These are phyloP conservation scores for Ecliptopera silaceata DNA, from an alignment of 2,888 invertebrate genomes.

Conservation along the genomic window DNA sequence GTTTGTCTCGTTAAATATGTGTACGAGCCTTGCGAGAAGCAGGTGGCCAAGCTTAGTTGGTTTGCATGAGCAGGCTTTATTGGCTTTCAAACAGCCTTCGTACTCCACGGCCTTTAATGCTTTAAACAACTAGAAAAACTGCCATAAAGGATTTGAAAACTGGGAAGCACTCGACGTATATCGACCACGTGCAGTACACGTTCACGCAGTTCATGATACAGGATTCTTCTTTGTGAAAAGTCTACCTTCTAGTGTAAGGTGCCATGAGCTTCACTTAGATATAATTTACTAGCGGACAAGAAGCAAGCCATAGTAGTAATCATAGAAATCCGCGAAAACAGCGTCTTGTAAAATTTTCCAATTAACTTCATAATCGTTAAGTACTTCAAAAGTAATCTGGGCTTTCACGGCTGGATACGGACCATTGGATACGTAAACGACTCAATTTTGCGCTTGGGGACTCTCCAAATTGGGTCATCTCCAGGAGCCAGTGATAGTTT, in stretches of 20 bases:
- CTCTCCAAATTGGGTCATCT: slow-evolving; percentile 54
- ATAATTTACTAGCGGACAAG: too few species aligned
- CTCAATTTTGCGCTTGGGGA: slow-evolving; percentile 53
- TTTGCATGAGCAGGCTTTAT: slow-evolving; percentile 13
- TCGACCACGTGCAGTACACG: too few species aligned
- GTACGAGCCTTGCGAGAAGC: slow-evolving; percentile 4
- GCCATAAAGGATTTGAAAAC: neutral
- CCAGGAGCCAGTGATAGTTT: slow-evolving; percentile 20
- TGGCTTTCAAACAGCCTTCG: slow-evolving; percentile 10
- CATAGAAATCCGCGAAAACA: too few species aligned
- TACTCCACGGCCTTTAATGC: slow-evolving; percentile 8
- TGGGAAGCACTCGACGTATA: too few species aligned
- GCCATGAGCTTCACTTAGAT: too few species aligned
- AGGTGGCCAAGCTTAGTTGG: slow-evolving; percentile 18
- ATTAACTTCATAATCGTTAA: slow-evolving; percentile 17
- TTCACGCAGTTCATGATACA: too few species aligned
- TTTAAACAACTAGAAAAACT: neutral
- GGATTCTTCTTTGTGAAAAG: too few species aligned
- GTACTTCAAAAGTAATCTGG: slow-evolving; percentile 37
- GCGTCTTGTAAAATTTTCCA: slow-evolving; percentile 13
- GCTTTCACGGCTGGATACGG: slow-evolving; percentile 38
- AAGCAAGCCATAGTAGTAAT: too few species aligned
- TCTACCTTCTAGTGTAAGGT: too few species aligned
- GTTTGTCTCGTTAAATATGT: neutral
- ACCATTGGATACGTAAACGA: slow-evolving; percentile 49